Base-by-base conservation (phyloP, 2,888 invertebrate genomes). In the Marronus borbonicus region DNA sequence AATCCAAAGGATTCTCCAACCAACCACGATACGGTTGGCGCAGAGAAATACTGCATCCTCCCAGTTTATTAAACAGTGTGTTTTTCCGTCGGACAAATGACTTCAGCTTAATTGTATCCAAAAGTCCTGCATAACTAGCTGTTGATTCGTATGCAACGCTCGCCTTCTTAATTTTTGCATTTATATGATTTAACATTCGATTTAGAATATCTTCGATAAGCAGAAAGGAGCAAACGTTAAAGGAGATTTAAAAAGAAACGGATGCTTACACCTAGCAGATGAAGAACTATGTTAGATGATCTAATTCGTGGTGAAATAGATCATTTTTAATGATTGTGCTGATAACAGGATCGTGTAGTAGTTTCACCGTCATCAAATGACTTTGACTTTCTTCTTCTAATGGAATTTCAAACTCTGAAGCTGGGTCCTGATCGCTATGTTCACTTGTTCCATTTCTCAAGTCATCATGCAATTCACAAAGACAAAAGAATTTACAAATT, bases 151-250 rank as follows among this genome's bases (percentile, higher is more conserved):
- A 55, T 20, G 55, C 55, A 55, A 55, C 55, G 20, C 3, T 55
- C n/a, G 55, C 20, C n/a, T 55, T 17, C 28, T 28, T 24, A 10
- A 62, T 24, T 7, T 62, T 24, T 62, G 60, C 10, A 62, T 62
- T 62, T 5, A 10, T 62, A 31, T 62, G 60, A 24, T 3, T 28
- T 2, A 62, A 62, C 14, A 62, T 72, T 77, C 72, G 50, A 68
- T 76, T 55, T 50, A 66, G 55, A 76, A 58, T 58, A 31, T 68
- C 44, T 68, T 77, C 49, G 7, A 62, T 69, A 76, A 76, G 68
- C 58, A 76, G 44, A 76, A 76, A 39, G 14, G 68, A 55, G 58
- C 76, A 68, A 31, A 36, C 55, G 3, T 76, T 68, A 68, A 68
- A n/a, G n/a, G 55, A 58, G 1, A 20, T 66, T 58, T 17, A 17